A percentile compares a stretch with the other conserved stretches of the same genome.
These are phyloP conservation scores for Trypoxylon attenuatum DNA, from an alignment of 2,888 invertebrate species.

Conservation along the genomic window DNA sequence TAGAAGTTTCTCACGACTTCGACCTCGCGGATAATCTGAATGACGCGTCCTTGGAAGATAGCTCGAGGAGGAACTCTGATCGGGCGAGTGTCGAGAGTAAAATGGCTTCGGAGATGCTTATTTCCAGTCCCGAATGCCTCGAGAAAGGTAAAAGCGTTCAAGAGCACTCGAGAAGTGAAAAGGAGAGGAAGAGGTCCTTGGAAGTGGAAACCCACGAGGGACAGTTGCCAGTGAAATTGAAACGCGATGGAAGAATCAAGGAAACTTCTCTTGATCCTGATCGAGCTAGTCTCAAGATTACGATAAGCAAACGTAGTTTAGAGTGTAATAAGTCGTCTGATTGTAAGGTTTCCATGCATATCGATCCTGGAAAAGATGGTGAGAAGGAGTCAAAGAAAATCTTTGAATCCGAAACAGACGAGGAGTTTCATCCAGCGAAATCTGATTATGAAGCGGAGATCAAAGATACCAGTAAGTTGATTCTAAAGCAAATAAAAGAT, in stretches of 20 bases:
- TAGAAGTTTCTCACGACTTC: not conserved
- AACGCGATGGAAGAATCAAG: not conserved
- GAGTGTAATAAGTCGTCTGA: too few relatives aligned
- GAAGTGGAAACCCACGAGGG: not conserved
- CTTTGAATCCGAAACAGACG: too few relatives aligned
- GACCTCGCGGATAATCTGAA: not conserved
- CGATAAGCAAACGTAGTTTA: conserved; percentile 20
- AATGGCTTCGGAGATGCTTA: too few relatives aligned
- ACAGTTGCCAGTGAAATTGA: not conserved
- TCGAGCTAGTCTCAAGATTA: conserved; percentile 27
- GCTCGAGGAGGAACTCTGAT: not conserved
- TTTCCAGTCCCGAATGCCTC: not conserved
- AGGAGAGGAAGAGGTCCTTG: not conserved
- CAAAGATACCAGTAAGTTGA: too few relatives aligned
- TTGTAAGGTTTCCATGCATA: too few relatives aligned
- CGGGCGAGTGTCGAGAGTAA: too few relatives aligned
- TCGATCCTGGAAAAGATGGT: too few relatives aligned
- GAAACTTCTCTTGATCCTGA: not conserved
- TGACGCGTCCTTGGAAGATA: not conserved
- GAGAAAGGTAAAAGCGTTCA: not conserved
- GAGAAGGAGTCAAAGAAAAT: too few relatives aligned
- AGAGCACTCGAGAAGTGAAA: not conserved
- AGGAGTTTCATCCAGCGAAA: too few relatives aligned
- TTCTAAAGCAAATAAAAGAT: too few relatives aligned
- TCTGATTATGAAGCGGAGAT: too few relatives aligned